Conservation (phyloP, 2,113 vertebrate species). For the Beaufortia kweichowensis region DNA sequence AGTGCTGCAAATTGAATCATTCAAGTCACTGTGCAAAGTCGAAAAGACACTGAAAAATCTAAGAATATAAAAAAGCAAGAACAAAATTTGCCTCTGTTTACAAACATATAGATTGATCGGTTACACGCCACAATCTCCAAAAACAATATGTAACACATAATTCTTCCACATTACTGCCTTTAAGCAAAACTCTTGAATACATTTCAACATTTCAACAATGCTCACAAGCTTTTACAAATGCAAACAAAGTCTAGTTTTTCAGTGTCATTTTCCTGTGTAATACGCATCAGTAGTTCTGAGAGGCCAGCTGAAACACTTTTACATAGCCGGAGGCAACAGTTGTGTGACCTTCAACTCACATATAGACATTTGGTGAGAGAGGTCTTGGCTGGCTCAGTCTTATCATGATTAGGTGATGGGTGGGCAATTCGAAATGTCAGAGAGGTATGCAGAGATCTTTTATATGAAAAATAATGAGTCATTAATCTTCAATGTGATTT, state of each 20-base stretch:
- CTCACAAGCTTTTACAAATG: neutral
- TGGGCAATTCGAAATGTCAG: conserved; percentile 19
- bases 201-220: neutral
- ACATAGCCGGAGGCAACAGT: conserved; percentile 13
- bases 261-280: neutral
- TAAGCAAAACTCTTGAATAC: neutral
- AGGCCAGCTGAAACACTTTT: neutral
- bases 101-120: no score
- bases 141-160: no score
- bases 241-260: neutral
- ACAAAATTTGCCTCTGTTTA: no score
- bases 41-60: no score
- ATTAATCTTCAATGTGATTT: no score
- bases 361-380: conserved; percentile 15
- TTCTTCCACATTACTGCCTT: neutral
- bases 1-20: no score
- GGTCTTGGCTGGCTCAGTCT: neutral
- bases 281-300: neutral
- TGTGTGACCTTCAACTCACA: conserved; percentile 8
- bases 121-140: no score
- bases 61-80: no score
- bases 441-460: neutral
- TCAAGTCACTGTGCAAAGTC: no score
- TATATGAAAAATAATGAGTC: no score
- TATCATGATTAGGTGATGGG: neutral